Conservation (phyloP, 2,797 vertebrate genomes). For the Pseudochirops corinnae region DNA sequence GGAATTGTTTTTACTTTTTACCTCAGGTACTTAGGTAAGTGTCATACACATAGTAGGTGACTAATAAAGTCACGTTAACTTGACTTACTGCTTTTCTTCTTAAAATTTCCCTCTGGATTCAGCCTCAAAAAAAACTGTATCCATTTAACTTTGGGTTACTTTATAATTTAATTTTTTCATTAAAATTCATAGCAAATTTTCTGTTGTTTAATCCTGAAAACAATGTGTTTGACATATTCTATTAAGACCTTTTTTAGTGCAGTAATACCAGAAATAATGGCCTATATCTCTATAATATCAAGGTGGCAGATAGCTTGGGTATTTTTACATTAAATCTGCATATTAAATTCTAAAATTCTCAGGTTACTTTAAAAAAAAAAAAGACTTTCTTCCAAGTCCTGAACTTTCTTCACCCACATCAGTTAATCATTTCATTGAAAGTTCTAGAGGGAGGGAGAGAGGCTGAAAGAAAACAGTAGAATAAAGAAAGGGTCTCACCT, state of each 20-base stretch:
- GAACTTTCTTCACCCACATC: too few relatives aligned
- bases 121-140: not conserved
- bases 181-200: not conserved
- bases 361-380: too few relatives aligned
- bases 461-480: not conserved
- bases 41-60: not conserved
- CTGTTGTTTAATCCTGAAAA: not conserved
- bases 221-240: not conserved
- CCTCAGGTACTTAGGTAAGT: not conserved
- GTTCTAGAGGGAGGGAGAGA: not conserved
- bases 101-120: not conserved
- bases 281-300: not conserved
- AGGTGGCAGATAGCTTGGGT: too few relatives aligned
- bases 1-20: not conserved
- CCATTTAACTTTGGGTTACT: not conserved
- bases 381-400: too few relatives aligned
- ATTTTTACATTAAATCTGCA: too few relatives aligned
- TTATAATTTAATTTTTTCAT: constrained; percentile 22
- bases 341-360: too few relatives aligned
- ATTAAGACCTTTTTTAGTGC: not conserved
- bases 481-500: too few relatives aligned
- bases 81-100: not conserved
- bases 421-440: too few relatives aligned
- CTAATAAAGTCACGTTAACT: not conserved
- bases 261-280: not conserved